A percentile compares a stretch with the other conserved stretches of the same genome.
phyloP scores from a whole-genome alignment of 2,888 invertebrate species.

The Melanostoma mellinum region DNA sequence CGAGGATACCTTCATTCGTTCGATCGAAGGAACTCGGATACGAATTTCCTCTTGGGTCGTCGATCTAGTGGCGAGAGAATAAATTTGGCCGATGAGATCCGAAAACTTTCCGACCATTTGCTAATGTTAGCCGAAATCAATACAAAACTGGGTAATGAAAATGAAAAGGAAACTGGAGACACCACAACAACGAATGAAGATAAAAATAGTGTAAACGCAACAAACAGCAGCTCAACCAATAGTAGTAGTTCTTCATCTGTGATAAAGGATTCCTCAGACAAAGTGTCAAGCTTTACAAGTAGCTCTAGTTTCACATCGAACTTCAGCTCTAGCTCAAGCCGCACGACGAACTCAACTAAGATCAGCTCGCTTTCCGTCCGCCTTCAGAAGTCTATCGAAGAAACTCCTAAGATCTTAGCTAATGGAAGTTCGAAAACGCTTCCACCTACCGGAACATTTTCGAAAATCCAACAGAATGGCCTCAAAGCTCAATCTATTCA shows the following conservation, averaged over 20 bases:
- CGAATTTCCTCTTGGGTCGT: slow-evolving; percentile 85
- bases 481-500: slow-evolving; percentile 59
- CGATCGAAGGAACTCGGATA: slow-evolving; percentile 90
- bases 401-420: slow-evolving; percentile 78
- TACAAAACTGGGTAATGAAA: slow-evolving; percentile 78
- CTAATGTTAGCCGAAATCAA: slow-evolving; percentile 88
- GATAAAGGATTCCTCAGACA: slow-evolving; percentile 61
- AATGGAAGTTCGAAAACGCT: slow-evolving; percentile 68
- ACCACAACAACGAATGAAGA: slow-evolving; percentile 60
- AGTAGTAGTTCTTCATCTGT: slow-evolving; percentile 68
- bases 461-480: slow-evolving; percentile 57
- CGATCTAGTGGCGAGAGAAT: slow-evolving; percentile 86
- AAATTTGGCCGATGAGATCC: slow-evolving; percentile 91
- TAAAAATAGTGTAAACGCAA: slow-evolving; percentile 47
- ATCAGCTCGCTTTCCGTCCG: slow-evolving; percentile 77
- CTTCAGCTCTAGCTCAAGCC: slow-evolving; percentile 38
- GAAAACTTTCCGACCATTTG: slow-evolving; percentile 90
- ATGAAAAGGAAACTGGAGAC: slow-evolving; percentile 43
- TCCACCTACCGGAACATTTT: slow-evolving; percentile 42
- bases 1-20: slow-evolving; percentile 83
- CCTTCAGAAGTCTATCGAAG: slow-evolving; percentile 80
- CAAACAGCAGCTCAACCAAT: slow-evolving; percentile 70
- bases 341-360: slow-evolving; percentile 72
- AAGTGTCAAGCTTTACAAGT: slow-evolving; percentile 45
- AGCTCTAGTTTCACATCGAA: slow-evolving; percentile 29